Percentiles rank a stretch among this genome's conserved stretches.
Conservation (phyloP, 2,113 vertebrate species). For the Salvator merianae region DNA sequence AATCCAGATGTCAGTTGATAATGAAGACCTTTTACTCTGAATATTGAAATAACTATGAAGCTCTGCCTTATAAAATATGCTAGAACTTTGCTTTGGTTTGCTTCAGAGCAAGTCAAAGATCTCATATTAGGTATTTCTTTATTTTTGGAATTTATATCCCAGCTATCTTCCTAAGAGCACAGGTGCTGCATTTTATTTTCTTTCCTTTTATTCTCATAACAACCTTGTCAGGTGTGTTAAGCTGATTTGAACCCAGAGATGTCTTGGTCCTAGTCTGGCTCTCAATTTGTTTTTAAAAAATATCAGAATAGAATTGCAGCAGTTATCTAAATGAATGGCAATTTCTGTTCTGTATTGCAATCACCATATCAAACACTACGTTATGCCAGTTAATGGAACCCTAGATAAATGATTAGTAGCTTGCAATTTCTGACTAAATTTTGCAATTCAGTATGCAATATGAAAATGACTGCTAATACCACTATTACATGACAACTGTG, state of each 20-base stretch:
- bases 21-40: neutral
- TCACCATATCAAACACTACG: neutral
- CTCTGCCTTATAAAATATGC: neutral
- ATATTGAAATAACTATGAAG: neutral
- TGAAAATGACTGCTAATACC: neutral
- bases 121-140: neutral
- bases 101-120: conserved; percentile 11
- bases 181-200: too few species aligned
- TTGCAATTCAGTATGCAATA: conserved; percentile 28
- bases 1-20: neutral
- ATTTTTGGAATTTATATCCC: too few species aligned
- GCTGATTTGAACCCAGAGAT: too few species aligned
- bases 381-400: neutral
- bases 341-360: conserved; percentile 14
- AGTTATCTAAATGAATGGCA: conserved; percentile 12
- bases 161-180: too few species aligned
- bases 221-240: too few species aligned
- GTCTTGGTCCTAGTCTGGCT: too few species aligned
- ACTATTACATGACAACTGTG: conserved; percentile 7
- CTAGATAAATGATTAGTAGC: neutral
- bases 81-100: conserved; percentile 14
- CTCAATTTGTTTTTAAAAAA: neutral
- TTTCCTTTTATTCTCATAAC: too few species aligned
- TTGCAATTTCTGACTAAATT: neutral
- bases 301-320: neutral